phyloP scores from a whole-genome alignment of 2,113 vertebrate species.

The Epinephelus moara region DNA sequence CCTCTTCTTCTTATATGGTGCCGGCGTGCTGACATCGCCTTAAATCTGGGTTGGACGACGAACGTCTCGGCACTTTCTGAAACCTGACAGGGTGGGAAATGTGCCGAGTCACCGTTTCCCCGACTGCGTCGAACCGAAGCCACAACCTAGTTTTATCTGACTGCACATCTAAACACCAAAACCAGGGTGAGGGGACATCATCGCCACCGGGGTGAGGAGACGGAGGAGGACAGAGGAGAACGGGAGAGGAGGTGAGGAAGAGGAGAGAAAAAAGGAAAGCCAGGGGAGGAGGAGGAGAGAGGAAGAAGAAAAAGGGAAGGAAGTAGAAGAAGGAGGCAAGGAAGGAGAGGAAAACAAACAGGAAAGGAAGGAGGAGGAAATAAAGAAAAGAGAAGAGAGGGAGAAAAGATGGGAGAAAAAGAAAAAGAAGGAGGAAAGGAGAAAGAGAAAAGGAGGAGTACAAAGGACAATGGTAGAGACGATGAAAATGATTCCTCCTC shows the following conservation, averaged over 20 bases:
- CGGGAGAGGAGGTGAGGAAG: neutral
- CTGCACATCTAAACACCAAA: conserved; percentile 49
- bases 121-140: neutral
- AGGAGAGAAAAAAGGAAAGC: neutral
- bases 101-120: conserved; percentile 32
- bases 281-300: neutral
- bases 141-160: conserved; percentile 69
- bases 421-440: too few species aligned
- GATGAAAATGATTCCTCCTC: too few species aligned
- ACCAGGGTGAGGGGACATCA: conserved; percentile 38
- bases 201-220: neutral
- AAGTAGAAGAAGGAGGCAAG: too few species aligned
- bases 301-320: neutral
- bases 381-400: too few species aligned
- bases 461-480: too few species aligned
- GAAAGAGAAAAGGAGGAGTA: too few species aligned
- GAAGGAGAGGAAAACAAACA: too few species aligned
- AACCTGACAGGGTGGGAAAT: conserved; percentile 33
- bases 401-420: too few species aligned
- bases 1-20: conserved; percentile 2
- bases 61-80: conserved; percentile 14
- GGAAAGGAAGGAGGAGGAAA: neutral
- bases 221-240: neutral
- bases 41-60: conserved; percentile 48
- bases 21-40: neutral